These are phyloP conservation scores for Epinotia nisella DNA, from an alignment of 2,888 invertebrate species.

Conservation along the genomic window DNA sequence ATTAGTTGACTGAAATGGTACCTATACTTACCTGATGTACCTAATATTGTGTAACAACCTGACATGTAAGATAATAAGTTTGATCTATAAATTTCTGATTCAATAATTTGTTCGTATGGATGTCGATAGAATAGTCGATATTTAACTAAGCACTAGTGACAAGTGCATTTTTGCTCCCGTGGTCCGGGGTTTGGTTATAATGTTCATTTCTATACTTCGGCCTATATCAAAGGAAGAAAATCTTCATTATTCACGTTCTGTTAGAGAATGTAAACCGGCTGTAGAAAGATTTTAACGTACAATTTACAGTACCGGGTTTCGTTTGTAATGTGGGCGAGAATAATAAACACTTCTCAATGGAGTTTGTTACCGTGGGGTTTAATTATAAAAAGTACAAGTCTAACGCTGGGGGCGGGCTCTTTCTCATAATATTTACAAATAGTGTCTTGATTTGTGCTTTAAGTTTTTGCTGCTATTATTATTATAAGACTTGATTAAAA, in stretches of 20 bases:
- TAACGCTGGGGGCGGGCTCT: background rate
- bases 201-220: constrained; percentile 1
- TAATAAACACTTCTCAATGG: background rate
- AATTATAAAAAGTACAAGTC: constrained; percentile 18
- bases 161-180: too few relatives aligned
- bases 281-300: background rate
- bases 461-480: constrained; percentile 42
- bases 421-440: constrained; percentile 25
- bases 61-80: too few relatives aligned
- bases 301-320: background rate
- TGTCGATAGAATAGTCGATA: too few relatives aligned
- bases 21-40: too few relatives aligned
- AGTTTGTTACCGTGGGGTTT: constrained; percentile 2
- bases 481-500: constrained; percentile 43
- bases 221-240: background rate
- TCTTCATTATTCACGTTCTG: background rate
- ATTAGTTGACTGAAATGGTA: too few relatives aligned
- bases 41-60: too few relatives aligned
- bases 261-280: background rate
- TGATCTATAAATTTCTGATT: too few relatives aligned
- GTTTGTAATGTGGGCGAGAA: constrained; percentile 4
- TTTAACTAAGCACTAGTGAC: too few relatives aligned
- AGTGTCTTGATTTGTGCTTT: constrained; percentile 35
- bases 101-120: too few relatives aligned
- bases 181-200: too few relatives aligned